A percentile compares a stretch with the other conserved stretches of the same genome.
phyloP scores from a whole-genome alignment of 2,797 vertebrate genomes.

The Tapirus indicus region DNA sequence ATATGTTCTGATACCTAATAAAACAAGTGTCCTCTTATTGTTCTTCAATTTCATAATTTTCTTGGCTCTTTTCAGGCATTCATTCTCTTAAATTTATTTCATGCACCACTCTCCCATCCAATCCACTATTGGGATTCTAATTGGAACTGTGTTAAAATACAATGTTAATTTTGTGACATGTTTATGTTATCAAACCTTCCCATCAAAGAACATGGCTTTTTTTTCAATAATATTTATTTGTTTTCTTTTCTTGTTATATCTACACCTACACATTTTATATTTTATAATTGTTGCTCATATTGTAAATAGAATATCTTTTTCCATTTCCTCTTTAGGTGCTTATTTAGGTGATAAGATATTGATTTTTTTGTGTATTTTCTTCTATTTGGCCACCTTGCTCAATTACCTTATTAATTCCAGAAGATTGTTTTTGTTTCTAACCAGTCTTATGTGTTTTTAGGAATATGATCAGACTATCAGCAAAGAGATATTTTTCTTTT shows the following conservation, averaged over 20 bases:
- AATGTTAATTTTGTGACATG: background rate
- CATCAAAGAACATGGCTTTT: background rate
- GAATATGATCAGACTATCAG: background rate
- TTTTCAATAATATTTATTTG: background rate
- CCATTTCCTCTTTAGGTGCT: background rate
- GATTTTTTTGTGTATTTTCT: background rate
- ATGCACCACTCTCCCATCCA: background rate
- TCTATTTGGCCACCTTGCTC: background rate
- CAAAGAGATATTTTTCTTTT: background rate
- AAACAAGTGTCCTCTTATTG: background rate
- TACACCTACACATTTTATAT: background rate
- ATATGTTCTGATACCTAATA: background rate
- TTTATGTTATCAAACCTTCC: background rate
- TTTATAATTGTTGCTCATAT: background rate
- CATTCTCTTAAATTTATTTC: background rate
- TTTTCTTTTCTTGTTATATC: background rate
- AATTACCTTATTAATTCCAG: background rate
- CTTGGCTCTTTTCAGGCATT: background rate
- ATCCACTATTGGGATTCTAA: background rate
- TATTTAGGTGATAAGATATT: background rate
- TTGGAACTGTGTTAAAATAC: background rate
- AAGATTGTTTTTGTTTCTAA: background rate
- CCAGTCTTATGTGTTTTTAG: background rate
- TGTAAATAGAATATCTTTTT: background rate
- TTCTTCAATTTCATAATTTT: background rate